Evolutionary conservation across 2,888 invertebrate genomes (phyloP), one percentile per base, ranked within the genome.

Genomic region (Rosalia funebris): DNA sequence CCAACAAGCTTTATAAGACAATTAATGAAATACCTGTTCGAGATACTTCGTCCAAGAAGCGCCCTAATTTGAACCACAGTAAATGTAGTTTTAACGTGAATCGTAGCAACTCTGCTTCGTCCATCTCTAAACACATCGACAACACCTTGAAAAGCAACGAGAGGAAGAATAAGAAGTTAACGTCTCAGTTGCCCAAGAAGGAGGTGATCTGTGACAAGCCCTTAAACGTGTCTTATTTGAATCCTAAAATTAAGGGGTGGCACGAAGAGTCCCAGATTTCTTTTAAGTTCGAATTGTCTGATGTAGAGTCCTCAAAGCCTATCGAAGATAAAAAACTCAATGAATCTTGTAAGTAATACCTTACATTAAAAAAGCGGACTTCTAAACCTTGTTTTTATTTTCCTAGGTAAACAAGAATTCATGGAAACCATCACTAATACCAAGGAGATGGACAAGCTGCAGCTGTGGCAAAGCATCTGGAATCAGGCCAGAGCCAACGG

Each of bases 381-480:
- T 16, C 7, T 4, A 10, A 14, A 42, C 16, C 9, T 48, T 31
- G n/a, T 31, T 47, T 47, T 32, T 34, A 10, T 54, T 36, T 15
- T 69, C 66, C 15, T 60, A 79, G 79, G 79, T 57, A 78, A 78
- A 68, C 54, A 71, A 16, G 76, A 77, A 56, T 79, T 80, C 62
- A 57, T 77, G 41, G 75, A 73, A 61, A 75, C 74, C 0, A 56
- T 81, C 15, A 69, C 75, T 7, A 76, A 74, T 39, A 77, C 76
- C 0, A 77, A 78, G 50, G 75, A 75, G 39, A 66, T 72, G 0
- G 78, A 77, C 62, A 77, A 77, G 60, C 61, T 69, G 16, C 65
- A 68, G 39, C 66, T 81, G 11, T 80, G 80, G 79, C 71, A 76
- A 16, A 80, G 72, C 56, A 79, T 81, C 25, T 77, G 78, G 75